Evolutionary conservation across 2,888 invertebrate species (phyloP).

Genomic region (Drosophila anomelani): DNA sequence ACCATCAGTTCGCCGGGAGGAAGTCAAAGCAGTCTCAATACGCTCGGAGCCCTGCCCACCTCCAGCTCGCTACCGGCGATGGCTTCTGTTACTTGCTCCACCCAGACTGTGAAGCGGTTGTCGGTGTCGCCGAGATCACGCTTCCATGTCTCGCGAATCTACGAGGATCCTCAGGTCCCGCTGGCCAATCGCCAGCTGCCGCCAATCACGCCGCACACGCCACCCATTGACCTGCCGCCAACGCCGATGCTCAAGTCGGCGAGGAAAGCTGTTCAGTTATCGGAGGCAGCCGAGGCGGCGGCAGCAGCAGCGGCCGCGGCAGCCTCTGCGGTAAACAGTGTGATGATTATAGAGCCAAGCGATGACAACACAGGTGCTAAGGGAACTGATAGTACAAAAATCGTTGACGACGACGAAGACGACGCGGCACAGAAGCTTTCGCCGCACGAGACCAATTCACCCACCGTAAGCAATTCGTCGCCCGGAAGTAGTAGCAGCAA

Average conservation of each 20-base stretch:
- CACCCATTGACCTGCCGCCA: conserved; percentile 81
- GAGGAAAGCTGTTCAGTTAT: conserved; percentile 53
- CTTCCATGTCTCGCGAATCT: conserved; percentile 82
- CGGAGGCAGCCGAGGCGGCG: conserved; percentile 36
- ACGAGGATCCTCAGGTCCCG: conserved; percentile 82
- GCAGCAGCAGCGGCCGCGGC: conserved; percentile 45
- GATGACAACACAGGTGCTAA: background rate
- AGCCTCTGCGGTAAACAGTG: conserved; percentile 37
- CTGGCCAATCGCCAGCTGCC: conserved; percentile 69
- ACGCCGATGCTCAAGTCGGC: conserved; percentile 75
- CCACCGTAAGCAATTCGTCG: conserved; percentile 57
- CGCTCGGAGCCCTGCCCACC: conserved; percentile 69
- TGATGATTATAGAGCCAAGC: conserved; percentile 5
- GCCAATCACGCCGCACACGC: conserved; percentile 80
- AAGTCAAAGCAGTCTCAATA: conserved; percentile 51
- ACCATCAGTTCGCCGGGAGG: conserved; percentile 54
- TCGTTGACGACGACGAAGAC: conserved; percentile 2
- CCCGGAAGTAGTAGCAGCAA: conserved; percentile 56
- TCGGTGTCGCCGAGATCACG: conserved; percentile 84
- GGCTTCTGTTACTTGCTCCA: conserved; percentile 81
- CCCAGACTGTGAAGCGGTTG: conserved; percentile 81
- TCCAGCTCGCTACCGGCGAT: conserved; percentile 81
- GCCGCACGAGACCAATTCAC: conserved; percentile 35
- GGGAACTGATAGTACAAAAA: conserved; percentile 52
- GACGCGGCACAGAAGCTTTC: conserved; percentile 33